A percentile compares a stretch with the other conserved stretches of the same genome.
These are phyloP conservation scores for Hipparchia sbordonii DNA, from an alignment of 2,888 invertebrate species.

Conservation along the genomic window DNA sequence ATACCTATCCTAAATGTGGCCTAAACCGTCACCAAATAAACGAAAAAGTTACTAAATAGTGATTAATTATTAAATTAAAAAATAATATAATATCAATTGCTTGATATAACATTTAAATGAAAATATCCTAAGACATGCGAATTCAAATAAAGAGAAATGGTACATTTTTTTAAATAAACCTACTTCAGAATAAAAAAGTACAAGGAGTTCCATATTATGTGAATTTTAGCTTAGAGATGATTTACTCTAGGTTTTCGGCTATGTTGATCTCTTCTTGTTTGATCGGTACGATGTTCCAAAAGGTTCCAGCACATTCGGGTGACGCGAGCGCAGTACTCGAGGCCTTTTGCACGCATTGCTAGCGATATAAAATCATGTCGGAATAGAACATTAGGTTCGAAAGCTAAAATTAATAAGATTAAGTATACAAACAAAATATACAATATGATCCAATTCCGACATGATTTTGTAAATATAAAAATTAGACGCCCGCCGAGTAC, in stretches of 20 bases:
- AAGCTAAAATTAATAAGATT: not conserved
- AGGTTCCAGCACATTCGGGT: constrained; percentile 74
- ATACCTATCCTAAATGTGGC: constrained; percentile 42
- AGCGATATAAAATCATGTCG: constrained; percentile 69
- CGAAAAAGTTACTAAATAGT: constrained; percentile 38
- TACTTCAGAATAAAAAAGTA: constrained; percentile 35
- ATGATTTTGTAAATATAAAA: constrained; percentile 59
- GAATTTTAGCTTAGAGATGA: not conserved
- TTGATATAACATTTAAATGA: constrained; percentile 32
- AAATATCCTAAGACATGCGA: constrained; percentile 20
- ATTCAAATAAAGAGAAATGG: constrained; percentile 29
- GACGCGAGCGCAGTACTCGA: constrained; percentile 60
- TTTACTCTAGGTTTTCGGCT: constrained; percentile 7
- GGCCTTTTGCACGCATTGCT: constrained; percentile 80
- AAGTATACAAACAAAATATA: not conserved
- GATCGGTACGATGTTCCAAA: constrained; percentile 30
- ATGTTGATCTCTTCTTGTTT: constrained; percentile 27
- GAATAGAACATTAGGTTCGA: constrained; percentile 52
- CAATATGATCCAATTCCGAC: constrained; percentile 60
- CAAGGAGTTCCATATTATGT: constrained; percentile 6
- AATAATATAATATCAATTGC: constrained; percentile 28
- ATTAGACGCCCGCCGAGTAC: constrained; percentile 73
- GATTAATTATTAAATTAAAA: not conserved
- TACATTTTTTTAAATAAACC: constrained; percentile 38
- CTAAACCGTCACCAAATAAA: constrained; percentile 62